phyloP scores from a whole-genome alignment of 2,888 invertebrate genomes.

The Matsumyia berberina region DNA sequence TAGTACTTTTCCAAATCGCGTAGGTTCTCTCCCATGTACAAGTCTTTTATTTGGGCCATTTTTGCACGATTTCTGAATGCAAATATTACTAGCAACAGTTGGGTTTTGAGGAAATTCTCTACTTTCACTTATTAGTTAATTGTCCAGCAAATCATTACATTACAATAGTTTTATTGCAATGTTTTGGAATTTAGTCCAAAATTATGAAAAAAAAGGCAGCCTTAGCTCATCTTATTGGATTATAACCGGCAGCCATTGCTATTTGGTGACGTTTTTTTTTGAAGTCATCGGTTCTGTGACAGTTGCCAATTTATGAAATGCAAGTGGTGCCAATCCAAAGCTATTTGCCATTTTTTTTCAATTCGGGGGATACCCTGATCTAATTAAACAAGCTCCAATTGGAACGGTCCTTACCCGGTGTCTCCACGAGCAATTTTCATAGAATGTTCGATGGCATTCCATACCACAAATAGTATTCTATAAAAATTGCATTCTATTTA shows the following conservation, averaged over 20 bases:
- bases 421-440: no score
- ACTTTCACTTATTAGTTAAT: not conserved
- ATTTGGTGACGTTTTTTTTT: conserved; percentile 47
- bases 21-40: conserved; percentile 86
- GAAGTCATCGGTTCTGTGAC: conserved; percentile 17
- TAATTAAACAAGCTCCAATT: no score
- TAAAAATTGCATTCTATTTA: no score
- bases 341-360: not conserved
- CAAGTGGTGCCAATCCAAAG: conserved; percentile 24
- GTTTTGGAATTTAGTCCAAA: conserved; percentile 2
- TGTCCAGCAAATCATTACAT: conserved; percentile 16
- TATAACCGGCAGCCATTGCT: conserved; percentile 62
- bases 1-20: conserved; percentile 86
- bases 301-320: conserved; percentile 3
- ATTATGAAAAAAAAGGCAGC: conserved; percentile 30
- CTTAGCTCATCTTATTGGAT: conserved; percentile 71
- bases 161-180: conserved; percentile 7
- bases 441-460: no score
- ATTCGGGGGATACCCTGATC: no score
- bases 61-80: conserved; percentile 8
- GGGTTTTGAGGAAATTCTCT: not conserved
- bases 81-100: not conserved
- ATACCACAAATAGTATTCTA: no score
- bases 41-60: conserved; percentile 82
- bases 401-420: no score